Conservation (phyloP, 2,113 vertebrate species). For the Cyphomyrus plagiostoma region DNA sequence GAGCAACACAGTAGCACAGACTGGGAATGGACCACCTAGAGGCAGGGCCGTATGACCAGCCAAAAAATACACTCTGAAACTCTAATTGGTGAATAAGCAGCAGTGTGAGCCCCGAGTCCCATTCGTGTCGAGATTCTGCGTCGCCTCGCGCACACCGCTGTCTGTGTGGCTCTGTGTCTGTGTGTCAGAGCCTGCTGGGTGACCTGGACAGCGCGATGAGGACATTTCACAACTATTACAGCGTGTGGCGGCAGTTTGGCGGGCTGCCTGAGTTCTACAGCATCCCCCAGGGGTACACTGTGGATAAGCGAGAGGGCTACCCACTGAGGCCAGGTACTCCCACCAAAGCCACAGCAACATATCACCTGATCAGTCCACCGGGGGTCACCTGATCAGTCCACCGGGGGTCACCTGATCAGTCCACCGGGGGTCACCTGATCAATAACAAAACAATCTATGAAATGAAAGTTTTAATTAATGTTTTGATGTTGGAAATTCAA, state of each 20-base stretch:
- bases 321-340: conserved; percentile 81
- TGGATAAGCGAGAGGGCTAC: conserved; percentile 96
- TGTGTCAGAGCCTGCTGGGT: conserved; percentile 78
- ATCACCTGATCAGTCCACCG: background rate
- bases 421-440: background rate
- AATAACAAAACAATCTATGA: background rate
- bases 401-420: background rate
- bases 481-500: background rate
- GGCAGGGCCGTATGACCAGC: background rate
- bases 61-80: background rate
- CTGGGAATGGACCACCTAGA: background rate
- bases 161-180: conserved; percentile 5
- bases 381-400: background rate
- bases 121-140: background rate
- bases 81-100: background rate
- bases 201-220: conserved; percentile 81
- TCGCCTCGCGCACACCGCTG: background rate
- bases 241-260: conserved; percentile 95
- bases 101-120: background rate
- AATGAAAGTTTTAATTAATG: background rate
- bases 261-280: conserved; percentile 97
- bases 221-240: conserved; percentile 96
- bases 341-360: background rate
- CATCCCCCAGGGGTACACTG: conserved; percentile 92
- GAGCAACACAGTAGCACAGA: conserved; percentile 26